These are phyloP conservation scores for Brevimyrus niger DNA, from an alignment of 2,113 vertebrate species.

Conservation along the genomic window DNA sequence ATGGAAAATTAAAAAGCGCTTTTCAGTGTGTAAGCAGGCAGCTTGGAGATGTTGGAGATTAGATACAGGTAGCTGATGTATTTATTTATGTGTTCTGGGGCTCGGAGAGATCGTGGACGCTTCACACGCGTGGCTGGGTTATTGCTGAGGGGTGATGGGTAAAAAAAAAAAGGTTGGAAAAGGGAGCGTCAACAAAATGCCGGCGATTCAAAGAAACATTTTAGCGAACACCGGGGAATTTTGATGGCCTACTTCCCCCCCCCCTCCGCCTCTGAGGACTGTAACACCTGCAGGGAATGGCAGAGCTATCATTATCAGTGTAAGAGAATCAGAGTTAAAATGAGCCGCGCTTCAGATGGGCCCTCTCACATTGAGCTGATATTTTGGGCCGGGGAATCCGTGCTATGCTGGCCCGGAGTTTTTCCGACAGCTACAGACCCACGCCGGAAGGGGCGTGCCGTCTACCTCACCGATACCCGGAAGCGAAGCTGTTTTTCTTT, in stretches of 20 bases:
- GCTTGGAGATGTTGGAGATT: slow-evolving; percentile 1
- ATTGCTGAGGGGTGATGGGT: not conserved
- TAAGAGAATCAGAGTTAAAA: not conserved
- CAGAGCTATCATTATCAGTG: not conserved
- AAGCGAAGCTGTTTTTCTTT: not conserved
- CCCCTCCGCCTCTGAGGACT: not conserved
- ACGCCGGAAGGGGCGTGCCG: not conserved
- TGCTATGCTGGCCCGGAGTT: not conserved
- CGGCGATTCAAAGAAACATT: not conserved
- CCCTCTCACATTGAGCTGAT: not conserved
- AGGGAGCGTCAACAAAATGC: not conserved
- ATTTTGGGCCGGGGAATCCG: not conserved
- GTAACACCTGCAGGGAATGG: not conserved
- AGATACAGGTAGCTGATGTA: not conserved
- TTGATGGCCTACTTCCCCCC: not conserved
- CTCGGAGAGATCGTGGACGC: not conserved
- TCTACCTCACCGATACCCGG: not conserved
- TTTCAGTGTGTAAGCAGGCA: not conserved
- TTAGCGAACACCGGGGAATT: not conserved
- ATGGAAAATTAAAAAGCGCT: slow-evolving; percentile 6
- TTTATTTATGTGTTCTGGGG: not conserved
- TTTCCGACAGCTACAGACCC: not conserved
- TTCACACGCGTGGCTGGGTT: not conserved
- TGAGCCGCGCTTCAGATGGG: not conserved
- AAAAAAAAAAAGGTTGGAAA: not conserved